These are phyloP conservation scores for Pseudorasbora parva DNA, from an alignment of 2,113 vertebrate genomes.

Conservation along the genomic window DNA sequence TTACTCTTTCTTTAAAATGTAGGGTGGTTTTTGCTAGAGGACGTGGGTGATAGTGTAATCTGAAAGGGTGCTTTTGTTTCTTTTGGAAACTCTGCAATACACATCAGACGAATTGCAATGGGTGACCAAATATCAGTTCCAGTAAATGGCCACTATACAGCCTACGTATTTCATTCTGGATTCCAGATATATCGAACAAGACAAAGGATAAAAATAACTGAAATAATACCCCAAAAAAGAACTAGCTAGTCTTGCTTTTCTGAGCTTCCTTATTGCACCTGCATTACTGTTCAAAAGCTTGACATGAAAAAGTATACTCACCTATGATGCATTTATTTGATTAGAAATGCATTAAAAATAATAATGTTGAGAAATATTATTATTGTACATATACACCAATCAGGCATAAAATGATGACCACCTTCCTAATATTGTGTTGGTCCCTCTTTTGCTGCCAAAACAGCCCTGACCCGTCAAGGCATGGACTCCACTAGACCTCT, in stretches of 20 bases:
- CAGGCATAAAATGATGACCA: too few relatives aligned
- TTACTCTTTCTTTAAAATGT: constrained; percentile 1
- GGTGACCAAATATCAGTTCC: constrained; percentile 24
- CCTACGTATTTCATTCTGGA: background rate
- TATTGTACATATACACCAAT: too few relatives aligned
- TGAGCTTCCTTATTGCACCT: background rate
- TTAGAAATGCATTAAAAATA: background rate
- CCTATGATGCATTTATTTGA: background rate
- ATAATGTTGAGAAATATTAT: background rate
- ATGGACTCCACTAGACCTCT: too few relatives aligned
- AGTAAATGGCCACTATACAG: background rate
- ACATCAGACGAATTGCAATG: background rate
- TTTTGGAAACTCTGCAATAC: background rate
- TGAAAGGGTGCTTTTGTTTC: constrained; percentile 15
- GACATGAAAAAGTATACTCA: too few relatives aligned
- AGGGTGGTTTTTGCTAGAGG: background rate
- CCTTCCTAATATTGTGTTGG: too few relatives aligned
- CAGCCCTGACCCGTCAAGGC: too few relatives aligned
- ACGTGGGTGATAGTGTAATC: background rate
- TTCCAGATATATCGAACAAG: background rate
- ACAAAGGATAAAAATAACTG: background rate
- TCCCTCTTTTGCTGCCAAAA: too few relatives aligned
- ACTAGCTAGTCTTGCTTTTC: background rate
- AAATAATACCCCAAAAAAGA: background rate
- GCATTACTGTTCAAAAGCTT: too few relatives aligned